Conservation (phyloP, 2,113 vertebrate genomes). For the Megalops atlanticus region DNA sequence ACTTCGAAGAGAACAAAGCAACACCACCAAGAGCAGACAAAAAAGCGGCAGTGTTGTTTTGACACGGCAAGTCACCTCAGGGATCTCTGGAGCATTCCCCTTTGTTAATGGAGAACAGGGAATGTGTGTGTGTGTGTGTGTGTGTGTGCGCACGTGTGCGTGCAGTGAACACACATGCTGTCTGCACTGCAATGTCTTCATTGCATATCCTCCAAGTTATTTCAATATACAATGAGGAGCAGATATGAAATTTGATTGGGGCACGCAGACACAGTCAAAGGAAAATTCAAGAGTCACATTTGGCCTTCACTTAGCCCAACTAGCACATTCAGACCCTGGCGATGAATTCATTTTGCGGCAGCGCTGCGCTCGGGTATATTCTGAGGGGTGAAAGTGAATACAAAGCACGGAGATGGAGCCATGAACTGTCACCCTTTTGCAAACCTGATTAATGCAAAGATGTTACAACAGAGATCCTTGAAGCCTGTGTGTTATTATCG, state of each 20-base stretch:
- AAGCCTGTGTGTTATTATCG: not conserved
- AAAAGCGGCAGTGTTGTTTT: slow-evolving; percentile 70
- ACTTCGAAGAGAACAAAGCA: slow-evolving; percentile 57
- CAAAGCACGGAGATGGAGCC: not conserved
- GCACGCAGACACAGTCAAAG: not conserved
- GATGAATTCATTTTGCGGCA: not conserved
- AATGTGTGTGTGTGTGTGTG: slow-evolving; percentile 23
- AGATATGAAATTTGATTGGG: not conserved
- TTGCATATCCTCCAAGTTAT: not conserved
- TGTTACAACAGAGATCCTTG: no score
- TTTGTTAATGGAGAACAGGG: slow-evolving; percentile 28
- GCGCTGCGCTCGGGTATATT: not conserved
- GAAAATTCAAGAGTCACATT: not conserved
- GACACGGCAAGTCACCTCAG: slow-evolving; percentile 61
- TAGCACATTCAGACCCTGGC: not conserved
- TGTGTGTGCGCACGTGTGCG: no score
- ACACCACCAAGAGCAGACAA: slow-evolving; percentile 52
- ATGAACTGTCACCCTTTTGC: not conserved
- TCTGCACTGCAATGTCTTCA: no score
- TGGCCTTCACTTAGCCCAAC: not conserved
- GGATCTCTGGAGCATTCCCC: slow-evolving; percentile 52
- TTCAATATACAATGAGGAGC: not conserved
- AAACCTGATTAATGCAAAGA: no score
- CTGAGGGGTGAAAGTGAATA: not conserved
- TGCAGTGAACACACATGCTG: no score